Base-by-base conservation (phyloP, 2,888 invertebrate genomes). In the Leptopilina myrica region DNA sequence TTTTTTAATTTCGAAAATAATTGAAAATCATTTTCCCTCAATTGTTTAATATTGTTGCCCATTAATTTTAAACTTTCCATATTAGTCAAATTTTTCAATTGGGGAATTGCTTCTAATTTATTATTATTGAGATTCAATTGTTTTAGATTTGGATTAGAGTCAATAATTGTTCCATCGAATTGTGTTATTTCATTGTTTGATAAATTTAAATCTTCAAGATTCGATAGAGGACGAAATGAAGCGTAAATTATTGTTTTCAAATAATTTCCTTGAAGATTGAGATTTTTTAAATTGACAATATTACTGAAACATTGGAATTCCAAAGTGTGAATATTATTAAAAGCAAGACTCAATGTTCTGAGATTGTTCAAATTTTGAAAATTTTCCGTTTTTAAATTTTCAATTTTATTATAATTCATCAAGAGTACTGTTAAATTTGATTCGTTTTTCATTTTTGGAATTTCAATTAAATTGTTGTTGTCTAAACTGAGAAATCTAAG, bases 21-120 rank as follows among this genome's bases (percentile, higher is more conserved):
- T n/a, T 15, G 14, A n/a, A 59, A 59, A 59, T 59, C 59, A 1
- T n/a, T 59, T 59, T n/a, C 5, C 5, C 12, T 59, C 15, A 33
- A 20, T 15, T 6, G 6, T 66, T 66, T 66, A 15, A 66, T 66
- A 15, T 66, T 66, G 33, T 66, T 66, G 43, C 12, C n/a, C n/a
- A 66, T 40, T 15, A 66, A 66, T 43, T 66, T 66, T 7, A 33
- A 66, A 66, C 6, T 20, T 66, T 66, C 66, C 26, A 66, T n/a
- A 66, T 43, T 40, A 14, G 43, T 14, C 20, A n/a, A 43, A 33
- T 73, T 49, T 73, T 49, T 43, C 15, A 43, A 11, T 33, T 15
- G 14, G 8, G 43, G 26, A 46, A 43, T 6, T 73, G 12, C 11
- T 43, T 73, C 46, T 53, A 46, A 26, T 40, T 73, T 73, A 43